Percentiles rank a stretch among this genome's conserved stretches.
Conservation (phyloP, 2,888 invertebrate species). For the Mantis religiosa region DNA sequence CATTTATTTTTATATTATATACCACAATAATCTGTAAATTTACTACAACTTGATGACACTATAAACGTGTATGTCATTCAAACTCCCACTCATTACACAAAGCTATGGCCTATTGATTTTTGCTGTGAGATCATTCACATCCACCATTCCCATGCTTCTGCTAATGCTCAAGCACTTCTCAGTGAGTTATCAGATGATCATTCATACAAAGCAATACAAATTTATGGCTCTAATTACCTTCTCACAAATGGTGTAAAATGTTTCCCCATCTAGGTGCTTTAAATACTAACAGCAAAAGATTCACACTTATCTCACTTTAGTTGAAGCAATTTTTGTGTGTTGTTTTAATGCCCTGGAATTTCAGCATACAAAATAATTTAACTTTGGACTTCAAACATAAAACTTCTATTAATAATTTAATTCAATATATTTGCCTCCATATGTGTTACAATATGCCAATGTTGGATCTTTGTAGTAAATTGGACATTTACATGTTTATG, state of each 20-base stretch:
- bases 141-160: neutral
- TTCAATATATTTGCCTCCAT: neutral
- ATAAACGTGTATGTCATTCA: neutral
- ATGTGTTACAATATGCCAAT: neutral
- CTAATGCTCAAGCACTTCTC: neutral
- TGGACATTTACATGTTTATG: conserved; percentile 10
- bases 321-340: neutral
- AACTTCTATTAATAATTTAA: neutral
- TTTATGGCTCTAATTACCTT: neutral
- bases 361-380: neutral
- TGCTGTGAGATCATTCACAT: neutral
- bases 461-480: neutral
- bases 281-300: neutral
- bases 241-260: neutral
- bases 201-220: neutral
- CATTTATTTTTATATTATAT: neutral
- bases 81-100: neutral
- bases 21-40: neutral
- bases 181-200: neutral
- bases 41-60: neutral
- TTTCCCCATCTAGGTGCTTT: neutral
- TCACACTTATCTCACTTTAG: neutral
- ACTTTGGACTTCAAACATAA: neutral
- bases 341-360: neutral
- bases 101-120: neutral